A percentile compares a stretch with the other conserved stretches of the same genome.
These are phyloP conservation scores for Neotoma lepida DNA, from an alignment of 2,113 vertebrate genomes.

Conservation along the genomic window DNA sequence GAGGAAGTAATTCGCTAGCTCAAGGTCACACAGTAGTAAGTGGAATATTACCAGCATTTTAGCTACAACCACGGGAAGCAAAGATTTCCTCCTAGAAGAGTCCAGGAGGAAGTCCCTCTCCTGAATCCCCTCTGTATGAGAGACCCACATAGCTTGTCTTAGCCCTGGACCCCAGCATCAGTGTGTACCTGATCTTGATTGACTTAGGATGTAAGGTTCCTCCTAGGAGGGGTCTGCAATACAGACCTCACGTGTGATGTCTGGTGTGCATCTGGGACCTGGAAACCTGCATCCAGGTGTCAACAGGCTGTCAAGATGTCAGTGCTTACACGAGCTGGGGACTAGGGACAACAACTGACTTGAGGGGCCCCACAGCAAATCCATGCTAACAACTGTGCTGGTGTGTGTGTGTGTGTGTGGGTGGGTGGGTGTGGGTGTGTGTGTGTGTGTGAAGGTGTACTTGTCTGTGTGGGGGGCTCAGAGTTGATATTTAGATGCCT, in stretches of 20 bases:
- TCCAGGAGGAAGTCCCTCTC: not conserved
- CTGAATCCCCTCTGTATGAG: not conserved
- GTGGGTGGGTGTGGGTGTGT: not conserved
- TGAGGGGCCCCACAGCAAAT: not conserved
- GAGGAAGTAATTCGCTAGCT: not conserved
- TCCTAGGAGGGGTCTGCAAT: not conserved
- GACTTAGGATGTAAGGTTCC: not conserved
- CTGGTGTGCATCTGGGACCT: not conserved
- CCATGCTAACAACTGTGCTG: not conserved
- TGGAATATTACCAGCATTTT: rapidly evolving
- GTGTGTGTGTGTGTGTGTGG: not conserved
- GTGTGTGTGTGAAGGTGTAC: not conserved
- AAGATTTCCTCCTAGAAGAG: not conserved
- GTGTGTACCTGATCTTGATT: not conserved
- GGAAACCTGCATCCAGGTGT: not conserved
- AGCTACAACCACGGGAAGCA: not conserved
- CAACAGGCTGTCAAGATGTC: not conserved
- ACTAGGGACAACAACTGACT: not conserved
- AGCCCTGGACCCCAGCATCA: not conserved
- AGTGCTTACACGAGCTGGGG: not conserved
- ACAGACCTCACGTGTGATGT: rapidly evolving
- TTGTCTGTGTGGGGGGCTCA: no score
- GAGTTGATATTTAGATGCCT: no score
- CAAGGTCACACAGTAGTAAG: not conserved
- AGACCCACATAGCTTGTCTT: not conserved